phyloP scores from a whole-genome alignment of 2,797 vertebrate species.

The Molossus alvarezi region DNA sequence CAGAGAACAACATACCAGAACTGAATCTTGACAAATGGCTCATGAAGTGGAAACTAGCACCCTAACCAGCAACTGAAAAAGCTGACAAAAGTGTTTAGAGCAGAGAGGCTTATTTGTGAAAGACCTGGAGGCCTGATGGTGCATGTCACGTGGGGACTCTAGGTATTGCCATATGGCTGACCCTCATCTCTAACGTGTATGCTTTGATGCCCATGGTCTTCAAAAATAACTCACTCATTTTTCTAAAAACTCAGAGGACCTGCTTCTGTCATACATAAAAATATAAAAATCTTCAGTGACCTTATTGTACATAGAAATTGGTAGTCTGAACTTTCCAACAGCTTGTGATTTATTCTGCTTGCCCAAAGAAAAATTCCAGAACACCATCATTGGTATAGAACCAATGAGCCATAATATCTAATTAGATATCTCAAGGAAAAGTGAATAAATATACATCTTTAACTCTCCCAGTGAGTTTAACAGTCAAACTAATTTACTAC shows the following conservation, averaged over 20 bases:
- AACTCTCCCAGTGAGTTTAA: not conserved
- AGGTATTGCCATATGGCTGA: not conserved
- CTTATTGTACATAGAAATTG: not conserved
- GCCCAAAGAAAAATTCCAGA: not conserved
- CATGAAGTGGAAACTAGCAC: not conserved
- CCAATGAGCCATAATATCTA: not conserved
- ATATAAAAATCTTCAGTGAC: not conserved
- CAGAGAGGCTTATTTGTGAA: not conserved
- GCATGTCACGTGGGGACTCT: not conserved
- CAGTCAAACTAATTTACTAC: conserved; percentile 56
- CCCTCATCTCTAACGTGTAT: not conserved
- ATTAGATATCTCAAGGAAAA: conserved; percentile 20
- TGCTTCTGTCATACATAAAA: conserved; percentile 33
- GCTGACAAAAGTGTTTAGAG: not conserved
- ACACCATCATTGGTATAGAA: not conserved
- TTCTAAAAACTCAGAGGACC: not conserved
- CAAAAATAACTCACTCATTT: conserved; percentile 13
- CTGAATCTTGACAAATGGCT: not conserved
- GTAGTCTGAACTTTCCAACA: not conserved
- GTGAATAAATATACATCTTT: not conserved
- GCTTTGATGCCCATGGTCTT: not conserved
- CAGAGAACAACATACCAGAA: not conserved
- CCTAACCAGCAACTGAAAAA: not conserved
- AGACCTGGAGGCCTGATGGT: not conserved
- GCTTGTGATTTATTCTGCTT: conserved; percentile 33